Evolutionary conservation across 2,888 invertebrate genomes (phyloP), one percentile per base, ranked within the genome.

Genomic region (Ennomos quercinarius): DNA sequence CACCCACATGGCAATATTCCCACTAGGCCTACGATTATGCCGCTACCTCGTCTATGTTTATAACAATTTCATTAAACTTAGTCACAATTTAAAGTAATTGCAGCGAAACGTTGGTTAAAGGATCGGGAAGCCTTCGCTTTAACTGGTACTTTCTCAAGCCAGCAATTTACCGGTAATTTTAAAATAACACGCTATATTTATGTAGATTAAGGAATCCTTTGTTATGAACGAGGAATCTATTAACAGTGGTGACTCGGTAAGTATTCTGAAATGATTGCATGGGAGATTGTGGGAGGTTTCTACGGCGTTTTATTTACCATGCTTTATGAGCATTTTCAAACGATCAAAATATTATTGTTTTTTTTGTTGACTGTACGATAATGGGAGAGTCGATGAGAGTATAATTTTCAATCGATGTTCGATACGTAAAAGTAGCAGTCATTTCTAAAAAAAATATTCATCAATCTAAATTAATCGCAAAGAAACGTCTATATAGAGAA

Each of bases 61-160:
- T 85, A 82, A 84, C 77, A 76, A 82, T 87, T 86, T 80, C 78
- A 85, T 88, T 86, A 83, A 77, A 78, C 70, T 71, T 70, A 72
- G 61, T 74, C 73, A 73, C 74, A 71, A 72, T 80, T 77, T 72
- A 71, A 63, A 60, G 74, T 84, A 83, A 87, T 84, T 73, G 72
- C 67, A 55, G 56, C 52, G 60, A 68, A 75, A 64, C 62, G 69
- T 63, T 66, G 66, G 68, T 69, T 72, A 76, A 76, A 72, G 75
- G 77, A 76, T 81, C 74, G 77, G 68, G 67, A 63, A 52, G 70
- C 73, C 78, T 73, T 64, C 74, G 76, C 74, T 72, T 72, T 76
- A 71, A 70, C 69, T 67, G 66, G 57, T 65, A 70, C 67, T 73
- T 78, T 73, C 77, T 68, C 75, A 80, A 65, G 69, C 64, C 60